A percentile compares a stretch with the other conserved stretches of the same genome.
Conservation (phyloP, 1,140 invertebrate genomes). For the Drosophila melanica region DNA sequence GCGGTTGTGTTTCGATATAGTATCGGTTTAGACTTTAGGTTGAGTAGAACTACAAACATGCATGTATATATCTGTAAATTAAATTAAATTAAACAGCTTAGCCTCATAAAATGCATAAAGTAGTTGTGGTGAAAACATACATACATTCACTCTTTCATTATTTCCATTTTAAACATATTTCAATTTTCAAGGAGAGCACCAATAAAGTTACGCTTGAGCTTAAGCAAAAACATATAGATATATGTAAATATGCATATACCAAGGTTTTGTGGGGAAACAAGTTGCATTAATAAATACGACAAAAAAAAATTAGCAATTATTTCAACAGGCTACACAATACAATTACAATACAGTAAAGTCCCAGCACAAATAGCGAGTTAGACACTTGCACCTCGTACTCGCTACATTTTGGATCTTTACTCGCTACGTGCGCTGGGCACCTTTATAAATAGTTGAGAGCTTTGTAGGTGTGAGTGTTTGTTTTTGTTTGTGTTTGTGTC, state of each 20-base stretch:
- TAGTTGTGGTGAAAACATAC: conserved; percentile 38
- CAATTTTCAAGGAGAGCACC: conserved; percentile 64
- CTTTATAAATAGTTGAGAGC: conserved; percentile 36
- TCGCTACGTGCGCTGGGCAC: conserved; percentile 1
- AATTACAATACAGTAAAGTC: conserved; percentile 44
- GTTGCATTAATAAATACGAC: conserved; percentile 61
- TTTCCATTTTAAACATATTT: conserved; percentile 40
- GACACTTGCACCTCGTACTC: background rate
- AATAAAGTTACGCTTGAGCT: conserved; percentile 75
- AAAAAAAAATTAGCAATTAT: conserved; percentile 22
- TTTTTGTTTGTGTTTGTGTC: conserved; percentile 31
- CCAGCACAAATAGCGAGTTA: conserved; percentile 12
- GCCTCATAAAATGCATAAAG: conserved; percentile 75
- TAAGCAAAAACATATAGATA: conserved; percentile 43
- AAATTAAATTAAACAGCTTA: conserved; percentile 65
- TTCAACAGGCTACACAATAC: conserved; percentile 63
- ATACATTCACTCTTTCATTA: conserved; percentile 23
- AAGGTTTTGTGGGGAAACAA: conserved; percentile 34
- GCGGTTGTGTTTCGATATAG: conserved; percentile 16
- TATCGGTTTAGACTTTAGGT: conserved; percentile 31
- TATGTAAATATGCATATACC: background rate
- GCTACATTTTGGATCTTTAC: background rate
- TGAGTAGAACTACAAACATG: conserved; percentile 26
- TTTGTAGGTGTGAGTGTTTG: conserved; percentile 24
- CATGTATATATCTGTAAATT: conserved; percentile 42